Evolutionary conservation across 2,113 vertebrate species (phyloP).

Genomic region (Asarcornis scutulata): DNA sequence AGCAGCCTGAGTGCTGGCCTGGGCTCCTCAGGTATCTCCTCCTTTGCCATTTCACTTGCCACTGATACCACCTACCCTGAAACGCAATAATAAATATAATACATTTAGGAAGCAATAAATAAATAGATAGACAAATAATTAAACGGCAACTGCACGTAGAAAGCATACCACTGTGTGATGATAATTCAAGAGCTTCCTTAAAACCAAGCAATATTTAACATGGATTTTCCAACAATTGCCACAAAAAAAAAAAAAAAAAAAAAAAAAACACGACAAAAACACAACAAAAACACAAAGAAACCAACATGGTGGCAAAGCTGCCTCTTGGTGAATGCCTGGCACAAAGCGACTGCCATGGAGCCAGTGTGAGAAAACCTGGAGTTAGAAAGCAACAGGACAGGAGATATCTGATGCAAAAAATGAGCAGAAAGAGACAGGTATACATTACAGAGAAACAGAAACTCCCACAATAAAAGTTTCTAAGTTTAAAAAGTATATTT

Average conservation of each 20-base stretch:
- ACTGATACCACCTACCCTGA: conserved; percentile 59
- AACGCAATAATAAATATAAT: background rate
- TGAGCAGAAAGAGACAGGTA: background rate
- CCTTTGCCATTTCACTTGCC: conserved; percentile 71
- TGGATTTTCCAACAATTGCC: rapidly evolving
- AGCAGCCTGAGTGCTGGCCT: conserved; percentile 35
- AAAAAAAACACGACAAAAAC: no score
- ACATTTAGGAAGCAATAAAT: background rate
- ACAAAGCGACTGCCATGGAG: background rate
- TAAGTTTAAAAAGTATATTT: background rate
- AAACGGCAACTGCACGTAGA: background rate
- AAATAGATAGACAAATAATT: no score
- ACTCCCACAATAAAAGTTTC: background rate
- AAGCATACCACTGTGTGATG: background rate
- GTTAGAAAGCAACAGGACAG: background rate
- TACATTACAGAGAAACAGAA: background rate
- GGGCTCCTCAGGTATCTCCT: conserved; percentile 66
- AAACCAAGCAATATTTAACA: background rate
- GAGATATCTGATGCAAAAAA: background rate
- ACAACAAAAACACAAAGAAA: no score
- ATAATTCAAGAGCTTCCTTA: background rate
- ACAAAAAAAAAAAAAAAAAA: background rate
- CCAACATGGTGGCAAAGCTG: background rate
- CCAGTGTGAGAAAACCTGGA: rapidly evolving
- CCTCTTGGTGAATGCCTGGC: background rate